phyloP scores from a whole-genome alignment of 2,113 vertebrate genomes.

The Megaleporinus macrocephalus region DNA sequence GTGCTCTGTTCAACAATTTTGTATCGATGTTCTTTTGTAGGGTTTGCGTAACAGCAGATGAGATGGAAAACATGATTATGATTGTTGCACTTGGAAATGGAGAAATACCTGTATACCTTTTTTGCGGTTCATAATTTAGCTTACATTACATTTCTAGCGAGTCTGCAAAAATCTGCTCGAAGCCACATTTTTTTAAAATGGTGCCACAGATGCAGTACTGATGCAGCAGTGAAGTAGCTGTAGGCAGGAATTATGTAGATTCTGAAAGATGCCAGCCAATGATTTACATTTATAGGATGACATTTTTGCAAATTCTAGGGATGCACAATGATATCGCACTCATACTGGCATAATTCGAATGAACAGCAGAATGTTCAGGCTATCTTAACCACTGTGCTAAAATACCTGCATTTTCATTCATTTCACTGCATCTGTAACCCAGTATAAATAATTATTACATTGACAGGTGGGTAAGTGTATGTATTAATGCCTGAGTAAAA shows the following conservation, averaged over 20 bases:
- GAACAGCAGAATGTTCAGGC: too few species aligned
- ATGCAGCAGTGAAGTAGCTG: neutral
- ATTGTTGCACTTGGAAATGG: neutral
- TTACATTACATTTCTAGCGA: neutral
- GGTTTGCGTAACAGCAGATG: neutral
- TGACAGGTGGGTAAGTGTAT: too few species aligned
- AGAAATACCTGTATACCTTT: neutral
- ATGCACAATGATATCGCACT: neutral
- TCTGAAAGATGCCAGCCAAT: neutral
- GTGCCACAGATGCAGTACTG: neutral
- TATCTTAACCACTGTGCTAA: too few species aligned
- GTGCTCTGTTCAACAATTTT: neutral
- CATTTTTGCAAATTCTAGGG: neutral
- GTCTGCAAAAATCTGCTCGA: neutral
- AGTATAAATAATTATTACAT: too few species aligned
- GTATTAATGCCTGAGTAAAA: too few species aligned
- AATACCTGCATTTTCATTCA: neutral
- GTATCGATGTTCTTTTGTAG: neutral
- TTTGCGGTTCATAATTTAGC: neutral
- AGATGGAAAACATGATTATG: conserved; percentile 5
- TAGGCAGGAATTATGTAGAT: neutral
- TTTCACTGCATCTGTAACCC: neutral
- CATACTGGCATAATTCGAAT: neutral
- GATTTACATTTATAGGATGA: neutral
- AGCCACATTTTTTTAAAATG: neutral